These are phyloP conservation scores for Megatriorchis doriae DNA, from an alignment of 2,113 vertebrate genomes.

Conservation along the genomic window DNA sequence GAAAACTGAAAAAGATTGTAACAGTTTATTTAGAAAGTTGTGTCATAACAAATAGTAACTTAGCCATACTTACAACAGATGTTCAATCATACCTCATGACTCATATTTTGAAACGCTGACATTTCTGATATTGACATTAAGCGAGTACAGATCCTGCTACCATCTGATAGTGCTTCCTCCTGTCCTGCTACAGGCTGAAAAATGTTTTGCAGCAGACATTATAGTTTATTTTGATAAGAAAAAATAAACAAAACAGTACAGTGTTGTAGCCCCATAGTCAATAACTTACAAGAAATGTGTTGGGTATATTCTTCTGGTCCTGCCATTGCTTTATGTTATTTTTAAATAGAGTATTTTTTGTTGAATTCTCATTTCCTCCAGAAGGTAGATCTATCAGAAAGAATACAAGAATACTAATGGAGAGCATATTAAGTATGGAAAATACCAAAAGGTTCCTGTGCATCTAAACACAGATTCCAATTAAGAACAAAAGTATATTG, in stretches of 20 bases:
- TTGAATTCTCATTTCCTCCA: background rate
- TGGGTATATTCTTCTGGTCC: background rate
- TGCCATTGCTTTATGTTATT: background rate
- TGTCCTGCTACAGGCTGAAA: constrained; percentile 59
- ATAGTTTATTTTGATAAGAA: background rate
- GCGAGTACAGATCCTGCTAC: constrained; percentile 8
- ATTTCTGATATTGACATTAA: constrained; percentile 57
- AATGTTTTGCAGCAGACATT: background rate
- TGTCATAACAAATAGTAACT: background rate
- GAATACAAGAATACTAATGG: background rate
- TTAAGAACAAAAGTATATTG: background rate
- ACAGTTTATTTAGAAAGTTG: background rate
- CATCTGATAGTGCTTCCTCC: background rate
- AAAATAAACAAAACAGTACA: background rate
- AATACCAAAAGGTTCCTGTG: background rate
- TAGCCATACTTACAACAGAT: background rate
- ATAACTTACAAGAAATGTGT: constrained; percentile 45
- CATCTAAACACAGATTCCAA: background rate
- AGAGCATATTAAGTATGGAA: background rate
- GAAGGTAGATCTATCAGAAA: background rate
- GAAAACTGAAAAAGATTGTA: background rate
- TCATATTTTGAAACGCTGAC: constrained; percentile 49
- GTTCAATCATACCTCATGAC: constrained; percentile 62
- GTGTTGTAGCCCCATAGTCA: background rate
- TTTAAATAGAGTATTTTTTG: background rate